phyloP scores from a whole-genome alignment of 30 jellyfish, hydroid and myxozoan species.

The Rhopilema esculentum region DNA sequence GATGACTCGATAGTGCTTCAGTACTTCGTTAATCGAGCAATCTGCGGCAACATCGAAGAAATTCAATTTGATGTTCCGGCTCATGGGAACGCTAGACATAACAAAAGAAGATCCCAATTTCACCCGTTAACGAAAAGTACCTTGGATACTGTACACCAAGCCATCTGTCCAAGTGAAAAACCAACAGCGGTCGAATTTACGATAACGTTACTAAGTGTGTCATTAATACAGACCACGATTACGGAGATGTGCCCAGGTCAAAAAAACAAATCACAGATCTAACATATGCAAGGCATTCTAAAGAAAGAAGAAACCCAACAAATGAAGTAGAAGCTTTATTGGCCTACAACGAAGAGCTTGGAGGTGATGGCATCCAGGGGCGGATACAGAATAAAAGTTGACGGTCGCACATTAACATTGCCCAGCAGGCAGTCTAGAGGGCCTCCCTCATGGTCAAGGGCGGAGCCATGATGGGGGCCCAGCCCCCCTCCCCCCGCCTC shows the following conservation, averaged over 20 bases:
- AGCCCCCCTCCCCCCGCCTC: no score
- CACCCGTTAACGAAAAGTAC: constrained; percentile 15
- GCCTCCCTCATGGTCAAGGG: no score
- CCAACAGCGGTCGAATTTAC: neutral
- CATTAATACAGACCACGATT: neutral
- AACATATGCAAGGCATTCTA: neutral
- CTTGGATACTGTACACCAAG: neutral
- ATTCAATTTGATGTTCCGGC: neutral
- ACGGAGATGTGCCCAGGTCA: constrained; percentile 7
- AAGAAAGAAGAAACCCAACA: neutral
- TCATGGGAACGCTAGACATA: constrained; percentile 1
- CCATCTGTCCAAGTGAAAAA: neutral
- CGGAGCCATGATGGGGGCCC: no score
- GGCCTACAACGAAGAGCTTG: constrained; percentile 12
- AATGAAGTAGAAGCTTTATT: neutral
- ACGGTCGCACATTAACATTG: no score
- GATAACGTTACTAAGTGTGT: neutral
- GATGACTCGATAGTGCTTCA: neutral
- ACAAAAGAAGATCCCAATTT: neutral
- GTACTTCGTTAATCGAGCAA: neutral
- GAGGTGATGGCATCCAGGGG: neutral
- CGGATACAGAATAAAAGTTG: no score
- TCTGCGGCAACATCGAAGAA: no score
- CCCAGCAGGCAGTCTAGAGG: no score
- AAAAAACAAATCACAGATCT: constrained; percentile 6